phyloP scores from a whole-genome alignment of 1,140 invertebrate species.

The Pectinophora gossypiella region DNA sequence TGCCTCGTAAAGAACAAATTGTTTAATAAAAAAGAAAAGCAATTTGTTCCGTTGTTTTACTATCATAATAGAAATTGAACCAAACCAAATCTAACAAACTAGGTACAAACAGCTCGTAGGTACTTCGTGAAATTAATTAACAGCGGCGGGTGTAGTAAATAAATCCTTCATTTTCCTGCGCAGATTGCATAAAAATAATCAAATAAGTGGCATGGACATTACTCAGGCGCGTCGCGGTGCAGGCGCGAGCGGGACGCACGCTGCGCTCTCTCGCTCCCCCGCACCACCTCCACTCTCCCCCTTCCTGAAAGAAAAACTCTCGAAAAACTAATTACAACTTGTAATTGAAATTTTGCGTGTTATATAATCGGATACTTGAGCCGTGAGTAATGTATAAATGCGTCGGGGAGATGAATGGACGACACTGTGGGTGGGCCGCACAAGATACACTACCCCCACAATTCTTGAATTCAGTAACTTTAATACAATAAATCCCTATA shows the following conservation, averaged over 20 bases:
- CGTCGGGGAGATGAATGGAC: slow-evolving; percentile 60
- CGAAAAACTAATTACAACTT: slow-evolving; percentile 78
- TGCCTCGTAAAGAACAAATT: too few species aligned
- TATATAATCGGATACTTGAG: slow-evolving; percentile 77
- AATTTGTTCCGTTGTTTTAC: neutral
- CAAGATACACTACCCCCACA: slow-evolving; percentile 31
- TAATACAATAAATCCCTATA: slow-evolving; percentile 38
- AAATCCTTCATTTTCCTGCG: slow-evolving; percentile 67
- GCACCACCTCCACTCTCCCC: slow-evolving; percentile 48
- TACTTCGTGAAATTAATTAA: slow-evolving; percentile 68
- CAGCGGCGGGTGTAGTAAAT: slow-evolving; percentile 55
- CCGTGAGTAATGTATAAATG: slow-evolving; percentile 73
- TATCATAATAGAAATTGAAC: neutral
- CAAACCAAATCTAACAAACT: slow-evolving; percentile 16
- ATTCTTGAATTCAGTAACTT: slow-evolving; percentile 43
- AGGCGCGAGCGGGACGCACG: slow-evolving; percentile 29
- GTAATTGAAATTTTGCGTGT: slow-evolving; percentile 78
- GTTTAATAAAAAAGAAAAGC: too few species aligned
- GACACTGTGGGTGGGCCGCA: slow-evolving; percentile 34
- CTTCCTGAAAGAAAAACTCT: slow-evolving; percentile 75
- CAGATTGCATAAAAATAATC: slow-evolving; percentile 74
- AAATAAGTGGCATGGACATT: slow-evolving; percentile 70
- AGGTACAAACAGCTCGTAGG: slow-evolving; percentile 21
- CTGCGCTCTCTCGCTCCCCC: slow-evolving; percentile 32
- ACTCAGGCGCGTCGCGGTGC: slow-evolving; percentile 58